Conservation (phyloP, 2,888 invertebrate genomes). For the Xestoiulus laeticollis region DNA sequence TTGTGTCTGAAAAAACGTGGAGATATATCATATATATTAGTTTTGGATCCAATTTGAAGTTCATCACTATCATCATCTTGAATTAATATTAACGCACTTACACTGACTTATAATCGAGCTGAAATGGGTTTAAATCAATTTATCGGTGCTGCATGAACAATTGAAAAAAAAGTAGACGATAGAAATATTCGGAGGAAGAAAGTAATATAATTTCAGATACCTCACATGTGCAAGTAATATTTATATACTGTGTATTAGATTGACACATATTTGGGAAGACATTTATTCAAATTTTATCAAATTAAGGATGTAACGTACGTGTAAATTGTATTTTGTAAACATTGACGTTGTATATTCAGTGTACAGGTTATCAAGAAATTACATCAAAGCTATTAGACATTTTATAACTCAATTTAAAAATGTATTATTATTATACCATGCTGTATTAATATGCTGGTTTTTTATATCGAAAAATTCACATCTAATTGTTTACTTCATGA, state of each 20-base stretch:
- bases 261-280: background rate
- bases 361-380: too few species aligned
- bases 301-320: too few species aligned
- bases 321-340: too few species aligned
- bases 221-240: background rate
- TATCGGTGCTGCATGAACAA: background rate
- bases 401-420: too few species aligned
- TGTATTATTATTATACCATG: too few species aligned
- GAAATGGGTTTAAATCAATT: conserved; percentile 14
- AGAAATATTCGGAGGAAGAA: background rate
- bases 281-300: background rate
- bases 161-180: background rate
- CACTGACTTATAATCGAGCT: background rate
- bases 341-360: too few species aligned
- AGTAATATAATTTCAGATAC: conserved; percentile 1
- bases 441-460: too few species aligned
- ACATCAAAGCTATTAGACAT: too few species aligned
- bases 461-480: too few species aligned
- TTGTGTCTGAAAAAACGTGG: background rate
- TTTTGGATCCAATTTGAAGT: conserved; percentile 7
- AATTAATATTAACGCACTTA: conserved; percentile 36
- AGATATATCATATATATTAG: background rate
- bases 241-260: background rate
- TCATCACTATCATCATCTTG: conserved; percentile 31
- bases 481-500: too few species aligned